A percentile compares a stretch with the other conserved stretches of the same genome.
Evolutionary conservation across 2,113 vertebrate species (phyloP).

Genomic region (Solea senegalensis): DNA sequence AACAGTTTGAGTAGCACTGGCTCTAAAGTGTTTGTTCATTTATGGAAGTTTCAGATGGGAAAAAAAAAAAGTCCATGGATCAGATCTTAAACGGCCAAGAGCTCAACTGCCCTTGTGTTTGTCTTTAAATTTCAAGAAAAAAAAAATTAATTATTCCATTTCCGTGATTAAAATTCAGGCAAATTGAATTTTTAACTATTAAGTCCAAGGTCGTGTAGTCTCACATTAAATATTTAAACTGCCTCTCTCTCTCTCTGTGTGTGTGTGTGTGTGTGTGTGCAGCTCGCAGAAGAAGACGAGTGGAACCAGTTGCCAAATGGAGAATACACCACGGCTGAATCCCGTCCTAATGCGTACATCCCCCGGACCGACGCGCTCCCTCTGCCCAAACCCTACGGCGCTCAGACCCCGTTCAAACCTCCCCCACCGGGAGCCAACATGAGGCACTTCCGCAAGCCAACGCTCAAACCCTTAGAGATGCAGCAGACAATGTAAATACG

Average conservation of each 20-base stretch:
- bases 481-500: background rate
- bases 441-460: slow-evolving; percentile 87
- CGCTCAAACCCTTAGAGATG: slow-evolving; percentile 30
- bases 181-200: slow-evolving; percentile 33
- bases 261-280: slow-evolving; percentile 43
- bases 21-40: no score
- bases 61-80: background rate
- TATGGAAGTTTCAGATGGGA: background rate
- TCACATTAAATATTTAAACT: slow-evolving; percentile 51
- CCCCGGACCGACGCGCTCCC: slow-evolving; percentile 76
- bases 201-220: slow-evolving; percentile 43
- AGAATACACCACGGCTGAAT: slow-evolving; percentile 79
- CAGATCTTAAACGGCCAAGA: slow-evolving; percentile 10
- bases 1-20: no score
- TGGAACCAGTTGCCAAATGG: slow-evolving; percentile 71
- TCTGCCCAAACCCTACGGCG: slow-evolving; percentile 85
- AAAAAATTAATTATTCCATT: slow-evolving; percentile 49
- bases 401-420: slow-evolving; percentile 86
- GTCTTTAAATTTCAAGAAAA: slow-evolving; percentile 18
- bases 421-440: slow-evolving; percentile 79
- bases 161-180: slow-evolving; percentile 48
- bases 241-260: slow-evolving; percentile 35
- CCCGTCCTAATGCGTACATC: slow-evolving; percentile 85
- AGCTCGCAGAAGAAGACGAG: slow-evolving; percentile 80
- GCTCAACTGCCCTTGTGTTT: slow-evolving; percentile 19